Evolutionary conservation across 2,888 invertebrate genomes (phyloP).

Genomic region (Nasonia oneida): DNA sequence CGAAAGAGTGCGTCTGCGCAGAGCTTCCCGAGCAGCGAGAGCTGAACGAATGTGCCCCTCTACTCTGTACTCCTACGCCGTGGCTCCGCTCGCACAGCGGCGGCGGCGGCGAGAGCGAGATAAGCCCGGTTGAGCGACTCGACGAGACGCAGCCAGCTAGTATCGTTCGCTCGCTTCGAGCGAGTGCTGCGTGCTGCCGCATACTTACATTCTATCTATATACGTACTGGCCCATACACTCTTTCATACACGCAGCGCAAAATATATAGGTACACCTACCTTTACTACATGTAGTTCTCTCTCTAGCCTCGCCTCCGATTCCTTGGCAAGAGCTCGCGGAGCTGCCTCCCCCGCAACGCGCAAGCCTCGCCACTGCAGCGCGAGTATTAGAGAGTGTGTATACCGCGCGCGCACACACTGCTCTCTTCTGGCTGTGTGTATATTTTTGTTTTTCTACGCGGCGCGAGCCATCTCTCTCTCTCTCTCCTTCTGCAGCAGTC

Average conservation of each 20-base stretch:
- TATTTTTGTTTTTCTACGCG: constrained; percentile 13
- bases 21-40: neutral
- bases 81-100: neutral
- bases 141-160: constrained; percentile 33
- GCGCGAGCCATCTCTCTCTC: neutral
- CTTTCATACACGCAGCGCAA: neutral
- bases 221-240: neutral
- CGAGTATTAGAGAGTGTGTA: neutral
- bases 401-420: neutral
- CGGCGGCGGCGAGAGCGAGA: constrained; percentile 23
- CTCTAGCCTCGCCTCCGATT: neutral
- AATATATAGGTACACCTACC: neutral
- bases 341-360: neutral
- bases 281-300: neutral
- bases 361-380: neutral
- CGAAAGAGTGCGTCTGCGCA: neutral
- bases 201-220: neutral
- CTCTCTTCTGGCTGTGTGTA: neutral
- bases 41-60: constrained; percentile 42
- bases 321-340: neutral
- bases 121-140: constrained; percentile 45
- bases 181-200: constrained; percentile 23
- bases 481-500: neutral
- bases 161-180: constrained; percentile 58
- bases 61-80: constrained; percentile 41